Evolutionary conservation across 2,888 invertebrate genomes (phyloP), one percentile per base, ranked within the genome.

Genomic region (Cephus rjabovi): DNA sequence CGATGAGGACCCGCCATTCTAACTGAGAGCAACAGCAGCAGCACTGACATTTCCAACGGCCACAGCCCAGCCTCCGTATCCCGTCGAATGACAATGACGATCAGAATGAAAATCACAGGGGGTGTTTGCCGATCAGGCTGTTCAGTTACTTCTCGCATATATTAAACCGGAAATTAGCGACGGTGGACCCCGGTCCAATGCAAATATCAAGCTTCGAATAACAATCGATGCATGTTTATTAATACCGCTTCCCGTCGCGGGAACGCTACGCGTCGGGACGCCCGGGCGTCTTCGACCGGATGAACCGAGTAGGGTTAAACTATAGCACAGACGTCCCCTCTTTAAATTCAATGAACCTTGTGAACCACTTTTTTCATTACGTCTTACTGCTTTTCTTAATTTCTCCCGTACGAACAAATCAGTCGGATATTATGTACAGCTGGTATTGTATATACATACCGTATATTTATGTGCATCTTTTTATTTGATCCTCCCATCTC

Each of bases 171-270:
- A 79, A 77, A 79, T 80, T 79, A 80, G 78, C 77, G 77, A 70
- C 76, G 70, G 85, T 56, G 76, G 76, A 80, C 79, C 74, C 71
- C 71, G 71, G 33, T 34, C 77, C 40, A 77, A 86, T 86, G 84
- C 83, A 83, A 85, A 86, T 86, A 76, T 40, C 80, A 31, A 81
- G 75, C 75, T 81, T 81, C 83, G 82, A 81, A 80, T 82, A 85
- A 87, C 84, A 84, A 84, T 87, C 78, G 68, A 76, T 76, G 82
- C 80, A 86, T 86, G 82, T 85, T 86, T 84, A 87, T 86, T 83
- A 85, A 86, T 85, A 80, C 78, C 78, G 40, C 78, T 75, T 69
- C 76, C 33, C 33, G 71, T 31, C 31, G 31, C 34, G 71, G 71
- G 71, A 71, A 71, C 9, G 23, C 56, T 33, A 71, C 15, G 34